phyloP scores from a whole-genome alignment of 2,113 vertebrate genomes.

The Eubucco bourcierii region DNA sequence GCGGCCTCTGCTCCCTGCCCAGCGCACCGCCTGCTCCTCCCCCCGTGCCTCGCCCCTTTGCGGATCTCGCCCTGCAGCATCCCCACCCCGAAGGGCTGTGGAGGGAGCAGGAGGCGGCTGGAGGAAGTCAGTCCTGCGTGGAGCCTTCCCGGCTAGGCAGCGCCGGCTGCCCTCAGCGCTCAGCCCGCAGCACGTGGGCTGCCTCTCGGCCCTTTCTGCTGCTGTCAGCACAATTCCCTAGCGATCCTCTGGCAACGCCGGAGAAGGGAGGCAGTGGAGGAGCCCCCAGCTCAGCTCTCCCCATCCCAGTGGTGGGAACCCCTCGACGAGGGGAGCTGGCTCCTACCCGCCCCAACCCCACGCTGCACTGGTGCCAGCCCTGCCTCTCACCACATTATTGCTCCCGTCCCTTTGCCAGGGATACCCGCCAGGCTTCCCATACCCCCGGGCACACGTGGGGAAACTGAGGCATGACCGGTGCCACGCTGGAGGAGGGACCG shows the following conservation, averaged over 20 bases:
- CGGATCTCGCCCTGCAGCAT: neutral
- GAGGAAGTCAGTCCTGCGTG: neutral
- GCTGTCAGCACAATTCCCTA: slow-evolving; percentile 67
- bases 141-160: neutral
- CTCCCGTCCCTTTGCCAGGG: neutral
- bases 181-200: slow-evolving; percentile 36
- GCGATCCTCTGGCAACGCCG: slow-evolving; percentile 40
- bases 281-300: neutral
- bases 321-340: neutral
- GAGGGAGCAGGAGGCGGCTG: neutral
- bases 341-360: neutral
- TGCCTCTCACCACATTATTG: neutral
- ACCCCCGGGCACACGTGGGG: neutral
- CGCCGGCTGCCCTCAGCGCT: neutral
- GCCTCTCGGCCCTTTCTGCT: slow-evolving; percentile 36
- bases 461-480: neutral
- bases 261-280: neutral
- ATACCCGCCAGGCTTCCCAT: rapidly evolving
- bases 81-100: neutral
- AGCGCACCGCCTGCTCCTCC: neutral
- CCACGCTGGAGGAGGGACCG: neutral
- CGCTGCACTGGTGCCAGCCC: neutral
- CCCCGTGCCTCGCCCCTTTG: rapidly evolving
- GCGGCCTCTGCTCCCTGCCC: too few species aligned
- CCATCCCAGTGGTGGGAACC: neutral